These are phyloP conservation scores for Hanleya hanleyi DNA, from an alignment of 2,888 invertebrate genomes.

Conservation along the genomic window DNA sequence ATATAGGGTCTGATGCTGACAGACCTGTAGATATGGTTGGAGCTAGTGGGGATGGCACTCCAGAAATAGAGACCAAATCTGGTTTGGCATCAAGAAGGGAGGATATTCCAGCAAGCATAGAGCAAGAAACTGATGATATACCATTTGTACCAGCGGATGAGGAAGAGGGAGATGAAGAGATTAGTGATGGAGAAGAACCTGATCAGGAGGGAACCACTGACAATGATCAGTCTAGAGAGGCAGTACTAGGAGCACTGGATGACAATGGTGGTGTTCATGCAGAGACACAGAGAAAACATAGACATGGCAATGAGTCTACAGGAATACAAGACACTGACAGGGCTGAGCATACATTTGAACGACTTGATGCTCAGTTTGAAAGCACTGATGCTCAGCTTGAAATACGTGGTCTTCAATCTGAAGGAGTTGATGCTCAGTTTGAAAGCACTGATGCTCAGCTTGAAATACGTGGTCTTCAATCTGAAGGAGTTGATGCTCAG, in stretches of 20 bases:
- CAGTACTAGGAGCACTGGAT: not conserved
- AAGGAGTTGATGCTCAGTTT: too few species aligned
- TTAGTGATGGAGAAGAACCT: not conserved
- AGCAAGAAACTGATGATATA: not conserved
- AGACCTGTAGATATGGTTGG: not conserved
- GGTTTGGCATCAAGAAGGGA: not conserved
- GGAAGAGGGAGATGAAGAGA: not conserved
- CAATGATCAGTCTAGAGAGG: conserved; percentile 3
- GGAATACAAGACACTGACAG: too few species aligned
- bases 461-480: too few species aligned
- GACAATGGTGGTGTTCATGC: not conserved
- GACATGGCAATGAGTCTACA: too few species aligned
- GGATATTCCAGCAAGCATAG: not conserved
- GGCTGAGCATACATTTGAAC: too few species aligned
- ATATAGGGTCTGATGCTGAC: not conserved
- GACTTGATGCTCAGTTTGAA: too few species aligned
- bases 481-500: too few species aligned
- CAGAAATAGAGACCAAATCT: conserved; percentile 36
- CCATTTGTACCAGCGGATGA: not conserved
- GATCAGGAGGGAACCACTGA: not conserved
- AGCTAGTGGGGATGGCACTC: conserved; percentile 18
- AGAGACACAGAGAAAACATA: conserved; percentile 5
- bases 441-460: too few species aligned
- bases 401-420: too few species aligned
- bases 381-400: too few species aligned